Evolutionary conservation across 1,140 invertebrate species (phyloP).

Genomic region (Glomeris maerens): DNA sequence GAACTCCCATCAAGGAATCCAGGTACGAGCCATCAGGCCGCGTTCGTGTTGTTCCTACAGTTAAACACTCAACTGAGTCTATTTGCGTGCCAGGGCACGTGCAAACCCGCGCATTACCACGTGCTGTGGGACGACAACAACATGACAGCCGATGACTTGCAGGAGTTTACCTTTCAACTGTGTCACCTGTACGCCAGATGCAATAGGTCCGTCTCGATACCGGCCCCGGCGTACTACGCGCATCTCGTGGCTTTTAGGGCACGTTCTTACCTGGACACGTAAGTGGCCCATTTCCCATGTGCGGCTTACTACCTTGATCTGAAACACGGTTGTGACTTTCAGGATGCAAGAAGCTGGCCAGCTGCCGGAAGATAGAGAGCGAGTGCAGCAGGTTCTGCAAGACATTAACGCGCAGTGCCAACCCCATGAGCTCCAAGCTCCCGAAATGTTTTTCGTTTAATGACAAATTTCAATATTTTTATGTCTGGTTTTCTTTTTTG

Average conservation of each 20-base stretch:
- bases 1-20: conserved; percentile 49
- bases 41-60: not conserved
- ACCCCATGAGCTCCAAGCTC: no score
- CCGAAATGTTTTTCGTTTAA: no score
- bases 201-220: conserved; percentile 74
- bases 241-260: conserved; percentile 75
- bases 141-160: conserved; percentile 58
- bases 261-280: conserved; percentile 15
- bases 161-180: conserved; percentile 66
- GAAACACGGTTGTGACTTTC: no score
- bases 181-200: conserved; percentile 82
- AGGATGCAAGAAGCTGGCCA: no score
- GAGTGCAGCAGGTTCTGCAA: no score
- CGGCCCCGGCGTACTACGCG: conserved; percentile 85
- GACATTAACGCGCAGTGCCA: no score
- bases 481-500: no score
- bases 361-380: no score
- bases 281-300: no score
- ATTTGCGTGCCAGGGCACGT: conserved; percentile 72
- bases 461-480: no score
- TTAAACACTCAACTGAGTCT: no score
- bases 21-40: conserved; percentile 37
- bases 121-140: conserved; percentile 64
- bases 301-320: no score
- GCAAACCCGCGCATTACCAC: conserved; percentile 75